Conservation (phyloP, 2,888 invertebrate species). For the Metallyticus violacea region DNA sequence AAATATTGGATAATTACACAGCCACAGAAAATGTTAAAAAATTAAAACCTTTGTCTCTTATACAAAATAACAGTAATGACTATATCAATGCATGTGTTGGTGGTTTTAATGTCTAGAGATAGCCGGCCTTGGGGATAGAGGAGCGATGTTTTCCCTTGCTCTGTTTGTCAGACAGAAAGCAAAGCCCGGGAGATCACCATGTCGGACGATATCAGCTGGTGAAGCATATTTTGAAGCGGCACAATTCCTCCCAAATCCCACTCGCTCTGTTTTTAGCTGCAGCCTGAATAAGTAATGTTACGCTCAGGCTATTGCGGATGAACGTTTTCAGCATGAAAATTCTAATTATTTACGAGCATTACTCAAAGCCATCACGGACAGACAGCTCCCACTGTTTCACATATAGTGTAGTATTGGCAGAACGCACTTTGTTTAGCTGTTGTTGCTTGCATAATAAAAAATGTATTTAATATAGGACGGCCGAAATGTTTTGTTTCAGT, state of each 20-base stretch:
- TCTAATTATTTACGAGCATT: background rate
- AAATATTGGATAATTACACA: too few species aligned
- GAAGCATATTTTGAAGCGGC: background rate
- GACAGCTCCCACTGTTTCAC: background rate
- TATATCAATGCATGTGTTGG: too few species aligned
- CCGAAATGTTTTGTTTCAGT: background rate
- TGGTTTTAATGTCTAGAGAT: too few species aligned
- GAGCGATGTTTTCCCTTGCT: too few species aligned
- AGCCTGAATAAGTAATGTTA: background rate
- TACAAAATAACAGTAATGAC: too few species aligned
- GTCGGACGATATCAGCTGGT: background rate
- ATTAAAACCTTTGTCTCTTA: too few species aligned
- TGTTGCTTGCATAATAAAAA: background rate
- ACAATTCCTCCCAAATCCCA: too few species aligned
- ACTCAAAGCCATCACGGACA: background rate
- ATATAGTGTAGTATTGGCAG: background rate
- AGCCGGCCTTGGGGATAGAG: too few species aligned
- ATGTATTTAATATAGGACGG: background rate
- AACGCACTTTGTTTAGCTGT: background rate
- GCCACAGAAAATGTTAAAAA: too few species aligned
- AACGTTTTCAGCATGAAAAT: background rate
- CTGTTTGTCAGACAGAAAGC: too few species aligned
- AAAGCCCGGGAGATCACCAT: background rate
- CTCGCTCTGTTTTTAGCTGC: background rate
- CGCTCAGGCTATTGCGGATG: background rate